A percentile compares a stretch with the other conserved stretches of the same genome.
Conservation (phyloP, 2,888 invertebrate genomes). For the Microplitis deprimator region DNA sequence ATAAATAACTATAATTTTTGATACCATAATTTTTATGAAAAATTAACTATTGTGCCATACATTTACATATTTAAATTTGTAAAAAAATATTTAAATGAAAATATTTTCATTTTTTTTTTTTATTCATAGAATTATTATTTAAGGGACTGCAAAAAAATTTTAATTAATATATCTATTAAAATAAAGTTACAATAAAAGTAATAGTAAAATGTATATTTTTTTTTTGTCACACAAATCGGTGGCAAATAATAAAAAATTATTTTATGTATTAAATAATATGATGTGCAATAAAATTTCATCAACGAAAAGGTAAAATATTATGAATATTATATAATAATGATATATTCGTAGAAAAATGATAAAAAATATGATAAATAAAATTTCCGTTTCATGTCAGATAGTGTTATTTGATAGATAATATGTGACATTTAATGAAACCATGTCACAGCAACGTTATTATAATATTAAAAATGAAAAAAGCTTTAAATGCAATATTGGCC, state of each 20-base stretch:
- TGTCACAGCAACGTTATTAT: slow-evolving; percentile 23
- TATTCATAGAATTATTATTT: not conserved
- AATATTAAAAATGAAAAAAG: slow-evolving; percentile 47
- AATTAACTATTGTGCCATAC: not conserved
- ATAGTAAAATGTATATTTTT: not conserved
- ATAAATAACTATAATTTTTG: not conserved
- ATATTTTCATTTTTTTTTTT: not conserved
- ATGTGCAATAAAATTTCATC: slow-evolving; percentile 21
- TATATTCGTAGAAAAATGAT: not conserved
- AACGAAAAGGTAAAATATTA: slow-evolving; percentile 40
- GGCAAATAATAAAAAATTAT: not conserved
- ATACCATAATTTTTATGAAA: not conserved
- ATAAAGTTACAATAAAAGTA: not conserved
- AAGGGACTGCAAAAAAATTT: not conserved
- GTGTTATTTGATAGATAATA: slow-evolving; percentile 50
- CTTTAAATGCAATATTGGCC: slow-evolving; percentile 45
- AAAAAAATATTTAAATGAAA: not conserved
- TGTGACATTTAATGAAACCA: slow-evolving; percentile 45
- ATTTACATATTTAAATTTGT: not conserved
- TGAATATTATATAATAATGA: not conserved
- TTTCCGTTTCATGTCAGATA: slow-evolving; percentile 45
- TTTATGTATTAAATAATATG: not conserved
- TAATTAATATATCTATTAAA: not conserved
- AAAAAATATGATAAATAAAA: not conserved
- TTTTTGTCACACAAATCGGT: not conserved